A percentile compares a stretch with the other conserved stretches of the same genome.
These are phyloP conservation scores for Phenganax marumi DNA, from an alignment of 92 coral and sea anemone genomes.

Conservation along the genomic window DNA sequence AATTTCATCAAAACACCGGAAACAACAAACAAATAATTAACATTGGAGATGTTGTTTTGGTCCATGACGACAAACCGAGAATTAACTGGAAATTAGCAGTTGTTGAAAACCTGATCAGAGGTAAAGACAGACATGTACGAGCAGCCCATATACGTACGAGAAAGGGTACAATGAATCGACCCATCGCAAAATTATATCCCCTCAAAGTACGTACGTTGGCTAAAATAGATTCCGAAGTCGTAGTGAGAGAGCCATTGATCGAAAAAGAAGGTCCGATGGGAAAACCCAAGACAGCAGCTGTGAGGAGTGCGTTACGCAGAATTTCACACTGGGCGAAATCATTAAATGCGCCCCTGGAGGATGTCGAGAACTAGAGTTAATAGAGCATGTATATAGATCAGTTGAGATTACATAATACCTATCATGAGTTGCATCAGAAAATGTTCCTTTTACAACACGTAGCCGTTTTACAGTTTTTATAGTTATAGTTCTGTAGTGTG, in stretches of 20 bases:
- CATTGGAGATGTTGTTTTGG: constrained; percentile 22
- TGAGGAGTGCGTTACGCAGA: neutral
- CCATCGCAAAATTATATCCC: constrained; percentile 2
- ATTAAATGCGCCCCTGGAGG: no score
- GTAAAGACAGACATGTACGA: neutral
- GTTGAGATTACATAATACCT: no score
- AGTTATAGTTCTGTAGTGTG: no score
- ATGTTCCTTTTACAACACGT: no score
- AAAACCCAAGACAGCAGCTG: neutral
- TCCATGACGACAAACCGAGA: constrained; percentile 32
- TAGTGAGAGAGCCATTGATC: neutral
- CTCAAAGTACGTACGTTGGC: neutral
- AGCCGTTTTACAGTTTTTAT: no score
- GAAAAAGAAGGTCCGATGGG: neutral
- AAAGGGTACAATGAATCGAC: neutral
- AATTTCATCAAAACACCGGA: constrained; percentile 26
- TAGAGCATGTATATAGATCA: no score
- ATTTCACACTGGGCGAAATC: neutral
- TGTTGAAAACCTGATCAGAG: constrained; percentile 4
- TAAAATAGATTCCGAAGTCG: neutral
- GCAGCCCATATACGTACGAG: neutral
- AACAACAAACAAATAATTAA: neutral
- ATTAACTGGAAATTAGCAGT: constrained; percentile 30
- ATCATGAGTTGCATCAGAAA: no score
- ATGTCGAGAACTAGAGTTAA: no score